Base-by-base conservation (phyloP, 1,140 invertebrate genomes). In the Arctopsyche grandis region DNA sequence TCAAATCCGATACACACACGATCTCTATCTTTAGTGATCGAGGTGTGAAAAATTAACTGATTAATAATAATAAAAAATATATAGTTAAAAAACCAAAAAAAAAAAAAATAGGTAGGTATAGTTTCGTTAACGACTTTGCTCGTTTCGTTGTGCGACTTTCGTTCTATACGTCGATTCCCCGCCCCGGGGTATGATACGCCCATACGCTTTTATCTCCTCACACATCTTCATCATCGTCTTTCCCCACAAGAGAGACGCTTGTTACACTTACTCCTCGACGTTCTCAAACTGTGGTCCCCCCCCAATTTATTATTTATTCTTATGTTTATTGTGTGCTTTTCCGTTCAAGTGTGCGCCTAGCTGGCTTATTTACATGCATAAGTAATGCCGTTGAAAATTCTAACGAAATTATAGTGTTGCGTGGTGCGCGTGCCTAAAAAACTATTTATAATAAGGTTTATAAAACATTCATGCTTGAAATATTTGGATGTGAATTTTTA, bases 161-260 rank as follows among this genome's bases (percentile, higher is more conserved):
- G 10, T 52, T 52, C 48, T 16, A 16, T 52, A 14, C 48, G 48
- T 52, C 16, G 16, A 52, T 52, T 52, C 48, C 12, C 69, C 5
- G 66, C 77, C 69, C 71, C 29, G 38, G 69, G 77, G 52, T 71
- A 52, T 43, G 69, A 71, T 29, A n/a, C 77, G 77, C 77, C 77
- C 77, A 71, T 60, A 14, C 22, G 5, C 24, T 60, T 29, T 78
- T 78, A 78, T 78, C 77, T 70, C 16, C 9, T 0, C 66, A 52
- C 77, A 78, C 69, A 78, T 78, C 77, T 71, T 78, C 77, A 78
- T 78, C 77, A 78, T 71, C 74, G 46, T 48, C 16, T 76, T 76
- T 76, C 26, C 52, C 56, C 74, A 29, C 9, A 12, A 44, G 22
- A 26, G 48, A 16, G 48, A 12, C 38, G 69, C 19, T 43, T 74